Percentiles rank a stretch among this genome's conserved stretches.
These are phyloP conservation scores for Pollachius pollachius DNA, from an alignment of 2,113 vertebrate species.

Conservation along the genomic window DNA sequence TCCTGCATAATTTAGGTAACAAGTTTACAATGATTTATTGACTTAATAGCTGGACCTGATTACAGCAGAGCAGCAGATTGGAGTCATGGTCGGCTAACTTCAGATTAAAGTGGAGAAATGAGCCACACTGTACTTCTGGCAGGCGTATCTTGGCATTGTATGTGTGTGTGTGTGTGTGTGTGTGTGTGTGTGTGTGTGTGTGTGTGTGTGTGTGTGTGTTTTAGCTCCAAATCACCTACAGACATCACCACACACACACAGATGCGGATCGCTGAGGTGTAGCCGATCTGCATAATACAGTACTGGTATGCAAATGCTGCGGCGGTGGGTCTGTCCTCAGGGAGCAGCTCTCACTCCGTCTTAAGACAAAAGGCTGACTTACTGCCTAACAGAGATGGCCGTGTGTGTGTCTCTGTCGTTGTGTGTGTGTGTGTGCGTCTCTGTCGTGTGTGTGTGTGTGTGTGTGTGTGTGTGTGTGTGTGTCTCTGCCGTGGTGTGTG, in stretches of 20 bases:
- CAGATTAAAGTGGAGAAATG: constrained; percentile 61
- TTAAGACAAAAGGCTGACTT: too few species aligned
- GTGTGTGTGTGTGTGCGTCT: too few species aligned
- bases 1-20: constrained; percentile 63
- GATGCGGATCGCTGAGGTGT: constrained; percentile 21
- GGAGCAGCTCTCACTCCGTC: constrained; percentile 13
- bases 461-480: too few species aligned
- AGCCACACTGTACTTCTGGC: constrained; percentile 35
- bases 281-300: constrained; percentile 30
- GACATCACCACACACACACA: neutral
- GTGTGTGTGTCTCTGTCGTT: too few species aligned
- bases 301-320: constrained; percentile 55
- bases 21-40: constrained; percentile 71
- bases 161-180: constrained; percentile 25
- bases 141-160: neutral
- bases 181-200: neutral
- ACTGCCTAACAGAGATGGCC: too few species aligned
- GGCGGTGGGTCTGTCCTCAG: constrained; percentile 49
- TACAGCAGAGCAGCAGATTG: constrained; percentile 66
- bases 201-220: constrained; percentile 22
- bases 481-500: too few species aligned
- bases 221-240: neutral
- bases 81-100: constrained; percentile 52
- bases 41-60: constrained; percentile 68
- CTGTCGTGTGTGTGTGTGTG: too few species aligned